A percentile compares a stretch with the other conserved stretches of the same genome.
Conservation (phyloP, 2,888 invertebrate genomes). For the Volucella zonaria region DNA sequence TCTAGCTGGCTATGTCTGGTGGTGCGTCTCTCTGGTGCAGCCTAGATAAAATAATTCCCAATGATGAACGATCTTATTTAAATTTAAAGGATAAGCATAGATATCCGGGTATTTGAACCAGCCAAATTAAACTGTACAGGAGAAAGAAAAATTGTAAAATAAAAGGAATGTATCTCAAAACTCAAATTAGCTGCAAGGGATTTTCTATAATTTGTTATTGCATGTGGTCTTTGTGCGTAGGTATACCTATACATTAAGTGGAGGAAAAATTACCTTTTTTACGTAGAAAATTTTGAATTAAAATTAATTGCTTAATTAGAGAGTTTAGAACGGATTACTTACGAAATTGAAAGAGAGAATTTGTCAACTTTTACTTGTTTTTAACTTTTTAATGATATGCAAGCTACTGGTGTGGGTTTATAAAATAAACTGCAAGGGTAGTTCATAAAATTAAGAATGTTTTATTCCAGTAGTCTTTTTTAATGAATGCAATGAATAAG, state of each 20-base stretch:
- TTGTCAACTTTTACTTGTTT: too few species aligned
- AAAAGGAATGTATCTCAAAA: slow-evolving; percentile 61
- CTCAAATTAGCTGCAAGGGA: slow-evolving; percentile 73
- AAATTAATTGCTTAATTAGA: slow-evolving; percentile 67
- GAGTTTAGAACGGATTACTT: not conserved
- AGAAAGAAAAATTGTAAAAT: slow-evolving; percentile 43
- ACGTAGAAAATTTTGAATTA: slow-evolving; percentile 44
- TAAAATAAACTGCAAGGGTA: too few species aligned
- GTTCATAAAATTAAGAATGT: too few species aligned
- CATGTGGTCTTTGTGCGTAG: slow-evolving; percentile 38
- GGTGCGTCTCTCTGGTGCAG: slow-evolving; percentile 68
- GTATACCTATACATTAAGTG: not conserved
- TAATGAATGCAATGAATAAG: too few species aligned
- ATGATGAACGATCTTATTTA: slow-evolving; percentile 74
- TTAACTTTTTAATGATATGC: too few species aligned
- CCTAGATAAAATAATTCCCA: slow-evolving; percentile 74
- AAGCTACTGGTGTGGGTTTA: too few species aligned
- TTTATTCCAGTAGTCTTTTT: too few species aligned
- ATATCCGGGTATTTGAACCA: slow-evolving; percentile 68
- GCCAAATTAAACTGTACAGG: slow-evolving; percentile 21
- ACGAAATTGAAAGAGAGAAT: too few species aligned
- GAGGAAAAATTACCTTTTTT: slow-evolving; percentile 3
- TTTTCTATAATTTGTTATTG: slow-evolving; percentile 70
- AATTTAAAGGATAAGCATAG: slow-evolving; percentile 74
- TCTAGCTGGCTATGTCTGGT: slow-evolving; percentile 34